Evolutionary conservation across 2,888 invertebrate genomes (phyloP), one percentile per base, ranked within the genome.

Genomic region (Troglohyphantes excavatus): DNA sequence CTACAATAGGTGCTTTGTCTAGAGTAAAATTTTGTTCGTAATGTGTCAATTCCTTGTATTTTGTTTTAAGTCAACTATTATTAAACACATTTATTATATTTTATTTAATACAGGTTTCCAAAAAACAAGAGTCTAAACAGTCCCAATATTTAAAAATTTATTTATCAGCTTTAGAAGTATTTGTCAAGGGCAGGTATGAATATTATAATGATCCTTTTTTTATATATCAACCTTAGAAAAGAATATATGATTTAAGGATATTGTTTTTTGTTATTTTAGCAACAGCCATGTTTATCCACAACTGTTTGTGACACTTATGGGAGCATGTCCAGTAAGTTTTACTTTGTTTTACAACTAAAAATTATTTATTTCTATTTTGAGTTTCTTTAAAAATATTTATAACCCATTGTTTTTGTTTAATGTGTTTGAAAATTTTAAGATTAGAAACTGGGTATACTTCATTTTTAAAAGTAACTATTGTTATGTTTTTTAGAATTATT

Each of bases 261-360:
- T 6, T 63, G 7, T 67, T 67, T 67, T 82, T 70, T 61, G 33
- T n/a, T n/a, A n/a, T 29, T 90, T 46, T 63, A 79, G 73, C 23
- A 85, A 39, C 27, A 85, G 79, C 27, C 53, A 85, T 79, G 33
- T 85, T 65, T 59, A 67, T 61, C 90, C 90, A n/a, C 84, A 85
- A 29, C 75, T 90, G 13, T 90, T 90, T 65, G 79, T 72, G 9
- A 11, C 65, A 2, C 19, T 90, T 13, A 90, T 90, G 90, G 76
- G 79, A 53, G 65, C 85, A 2, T 90, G 79, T 65, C 85, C 90
- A 19, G 90, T 90, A 90, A 84, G 90, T 90, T 5, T 67, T 67
- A 27, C 7, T 29, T 21, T 2, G 5, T 26, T 9, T 65, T 23
- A 21, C 23, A 65, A n/a, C n/a, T n/a, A n/a, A n/a, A n/a, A n/a